Base-by-base conservation (phyloP, 2,113 vertebrate species). In the Brienomyrus brachyistius region DNA sequence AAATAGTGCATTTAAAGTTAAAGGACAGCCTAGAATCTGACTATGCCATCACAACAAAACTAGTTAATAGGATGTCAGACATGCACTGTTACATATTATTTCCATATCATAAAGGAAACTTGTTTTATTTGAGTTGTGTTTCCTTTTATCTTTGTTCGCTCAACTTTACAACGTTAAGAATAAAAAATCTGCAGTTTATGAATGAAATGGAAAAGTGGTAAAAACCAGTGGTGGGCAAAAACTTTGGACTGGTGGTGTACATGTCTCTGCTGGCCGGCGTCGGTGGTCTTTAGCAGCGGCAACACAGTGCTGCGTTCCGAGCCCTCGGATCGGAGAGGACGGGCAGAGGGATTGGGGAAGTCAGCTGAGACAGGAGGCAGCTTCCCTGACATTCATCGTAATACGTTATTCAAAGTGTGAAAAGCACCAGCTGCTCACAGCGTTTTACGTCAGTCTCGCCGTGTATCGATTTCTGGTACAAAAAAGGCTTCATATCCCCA, bases 391-490 rank as follows among this genome's bases (percentile, higher is more conserved):
- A 91, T 92, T 95, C 93, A 90, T 95, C 93, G 92, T 94, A 93
- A 92, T 93, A 95, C 95, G 93, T 93, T 95, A 91, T 92, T 94
- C 91, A 88, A 88, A 90, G 92, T 92, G 92, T 91, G 95, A 95
- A 93, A 93, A 93, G 94, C 94, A 94, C 93, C 92, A 91, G 93
- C 94, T 92, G 94, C 94, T 92, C 90, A 91, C 80, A 92, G 94
- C 92, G 8, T 56, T 87, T 87, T 92, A 91, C 95, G 91, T 91
- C 92, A 91, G 94, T 94, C 92, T 51, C 90, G 40, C 93, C 92
- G 95, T 90, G 85, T 94, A 95, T 95, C 95, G 96, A 95, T 96
- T 95, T 95, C 74, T 40, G 35, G 11, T 93, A 95, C 95, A 95
- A 95, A 96, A 95, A 95, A 51, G 83, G 21, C 19, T 95, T 95